These are phyloP conservation scores for Dasysyrphus albostriatus DNA, from an alignment of 2,888 invertebrate species.

Conservation along the genomic window DNA sequence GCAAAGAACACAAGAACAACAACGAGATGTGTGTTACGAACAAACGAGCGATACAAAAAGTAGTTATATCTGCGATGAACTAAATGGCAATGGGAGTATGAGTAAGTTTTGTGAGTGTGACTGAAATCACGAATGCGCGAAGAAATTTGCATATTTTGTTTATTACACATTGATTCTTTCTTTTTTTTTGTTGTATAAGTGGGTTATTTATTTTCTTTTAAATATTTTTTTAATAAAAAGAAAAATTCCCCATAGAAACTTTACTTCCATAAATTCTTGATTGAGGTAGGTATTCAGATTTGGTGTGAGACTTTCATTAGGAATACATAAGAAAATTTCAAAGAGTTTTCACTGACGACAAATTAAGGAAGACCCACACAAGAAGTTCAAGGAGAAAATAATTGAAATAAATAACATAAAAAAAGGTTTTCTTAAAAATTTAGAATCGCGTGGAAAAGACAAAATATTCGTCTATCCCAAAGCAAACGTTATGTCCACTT, in stretches of 20 bases:
- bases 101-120: conserved; percentile 3
- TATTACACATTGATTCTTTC: not conserved
- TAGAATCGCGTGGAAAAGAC: too few relatives aligned
- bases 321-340: too few relatives aligned
- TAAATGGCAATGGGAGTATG: conserved; percentile 23
- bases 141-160: conserved; percentile 18
- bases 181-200: not conserved
- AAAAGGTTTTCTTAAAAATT: too few relatives aligned
- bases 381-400: too few relatives aligned
- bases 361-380: too few relatives aligned
- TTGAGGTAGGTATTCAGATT: not conserved
- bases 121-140: conserved; percentile 11
- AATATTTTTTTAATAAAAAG: too few relatives aligned
- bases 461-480: too few relatives aligned
- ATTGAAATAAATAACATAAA: too few relatives aligned
- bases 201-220: not conserved
- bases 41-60: not conserved
- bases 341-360: too few relatives aligned
- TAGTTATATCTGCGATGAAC: not conserved
- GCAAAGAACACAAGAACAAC: conserved; percentile 2
- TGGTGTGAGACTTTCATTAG: too few relatives aligned
- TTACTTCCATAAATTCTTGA: not conserved
- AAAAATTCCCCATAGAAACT: not conserved
- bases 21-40: not conserved
- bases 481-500: too few relatives aligned